These are phyloP conservation scores for Meiosimyza platycephala DNA, from an alignment of 2,888 invertebrate genomes.

Conservation along the genomic window DNA sequence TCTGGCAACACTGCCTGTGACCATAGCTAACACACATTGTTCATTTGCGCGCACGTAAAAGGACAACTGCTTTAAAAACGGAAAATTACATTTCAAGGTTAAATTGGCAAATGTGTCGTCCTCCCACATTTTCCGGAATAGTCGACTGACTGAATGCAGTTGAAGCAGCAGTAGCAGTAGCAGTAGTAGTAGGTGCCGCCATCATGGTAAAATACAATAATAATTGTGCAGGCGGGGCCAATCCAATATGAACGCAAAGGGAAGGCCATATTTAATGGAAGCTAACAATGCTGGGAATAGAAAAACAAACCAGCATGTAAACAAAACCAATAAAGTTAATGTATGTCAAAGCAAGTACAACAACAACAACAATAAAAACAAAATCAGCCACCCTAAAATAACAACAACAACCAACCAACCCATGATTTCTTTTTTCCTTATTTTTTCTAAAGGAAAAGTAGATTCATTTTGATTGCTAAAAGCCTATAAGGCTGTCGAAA, in stretches of 20 bases:
- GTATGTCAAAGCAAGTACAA: background rate
- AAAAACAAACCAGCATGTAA: background rate
- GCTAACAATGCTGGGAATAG: background rate
- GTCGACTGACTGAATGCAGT: too few species aligned
- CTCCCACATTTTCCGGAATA: background rate
- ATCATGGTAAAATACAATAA: background rate
- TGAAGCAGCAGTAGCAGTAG: background rate
- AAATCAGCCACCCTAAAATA: background rate
- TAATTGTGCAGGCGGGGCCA: background rate
- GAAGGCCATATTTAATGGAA: constrained; percentile 1
- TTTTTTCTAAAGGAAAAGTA: background rate
- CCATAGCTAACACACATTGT: too few species aligned
- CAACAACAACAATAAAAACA: constrained; percentile 1
- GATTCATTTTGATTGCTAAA: constrained; percentile 5
- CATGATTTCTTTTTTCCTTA: background rate
- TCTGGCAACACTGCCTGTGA: too few species aligned
- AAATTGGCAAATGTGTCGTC: background rate
- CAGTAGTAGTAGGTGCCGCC: background rate
- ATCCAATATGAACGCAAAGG: background rate
- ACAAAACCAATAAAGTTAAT: constrained; percentile 18
- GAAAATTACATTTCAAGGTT: constrained; percentile 32
- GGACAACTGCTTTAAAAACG: constrained; percentile 18
- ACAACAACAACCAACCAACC: background rate
- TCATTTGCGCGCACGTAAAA: background rate
- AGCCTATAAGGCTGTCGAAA: too few species aligned